Conservation (phyloP, 2,113 vertebrate species). For the Protobothrops mucrosquamatus region DNA sequence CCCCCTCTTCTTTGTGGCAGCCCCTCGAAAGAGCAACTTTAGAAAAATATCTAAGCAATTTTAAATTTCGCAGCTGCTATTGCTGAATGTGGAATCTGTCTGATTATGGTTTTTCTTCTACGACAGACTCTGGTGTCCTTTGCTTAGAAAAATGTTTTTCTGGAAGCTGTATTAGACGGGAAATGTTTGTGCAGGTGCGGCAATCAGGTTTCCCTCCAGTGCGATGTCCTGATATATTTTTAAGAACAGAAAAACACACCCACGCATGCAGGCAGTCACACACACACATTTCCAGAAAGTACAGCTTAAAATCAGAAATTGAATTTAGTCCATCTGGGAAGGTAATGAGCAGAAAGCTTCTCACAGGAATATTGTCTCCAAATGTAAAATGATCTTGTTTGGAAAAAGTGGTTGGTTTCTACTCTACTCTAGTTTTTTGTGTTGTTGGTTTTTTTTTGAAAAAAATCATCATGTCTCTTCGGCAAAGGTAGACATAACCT, state of each 20-base stretch:
- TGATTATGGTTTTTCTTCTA: not conserved
- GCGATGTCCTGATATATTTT: not conserved
- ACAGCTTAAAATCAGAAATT: conserved; percentile 30
- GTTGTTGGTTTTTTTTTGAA: not conserved
- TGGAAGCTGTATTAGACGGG: conserved; percentile 5
- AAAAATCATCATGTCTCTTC: conserved; percentile 33
- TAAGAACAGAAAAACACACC: conserved; percentile 52
- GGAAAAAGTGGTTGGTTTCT: conserved; percentile 39
- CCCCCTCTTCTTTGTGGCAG: not conserved
- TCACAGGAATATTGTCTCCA: conserved; percentile 49
- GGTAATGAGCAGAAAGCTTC: conserved; percentile 53
- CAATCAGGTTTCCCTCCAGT: conserved; percentile 54
- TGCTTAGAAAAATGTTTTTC: not conserved
- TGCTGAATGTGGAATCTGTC: not conserved
- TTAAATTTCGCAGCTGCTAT: not conserved
- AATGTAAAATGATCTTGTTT: conserved; percentile 55
- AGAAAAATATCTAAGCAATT: not conserved
- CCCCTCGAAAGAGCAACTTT: not conserved
- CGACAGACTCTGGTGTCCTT: not conserved
- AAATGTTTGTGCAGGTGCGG: conserved; percentile 31
- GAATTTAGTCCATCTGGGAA: conserved; percentile 48
- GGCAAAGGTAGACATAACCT: not conserved
- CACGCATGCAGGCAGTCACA: not conserved
- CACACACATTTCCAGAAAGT: not conserved
- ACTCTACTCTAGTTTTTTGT: not conserved